phyloP scores from a whole-genome alignment of 2,797 vertebrate genomes.

The Pseudochirops corinnae region DNA sequence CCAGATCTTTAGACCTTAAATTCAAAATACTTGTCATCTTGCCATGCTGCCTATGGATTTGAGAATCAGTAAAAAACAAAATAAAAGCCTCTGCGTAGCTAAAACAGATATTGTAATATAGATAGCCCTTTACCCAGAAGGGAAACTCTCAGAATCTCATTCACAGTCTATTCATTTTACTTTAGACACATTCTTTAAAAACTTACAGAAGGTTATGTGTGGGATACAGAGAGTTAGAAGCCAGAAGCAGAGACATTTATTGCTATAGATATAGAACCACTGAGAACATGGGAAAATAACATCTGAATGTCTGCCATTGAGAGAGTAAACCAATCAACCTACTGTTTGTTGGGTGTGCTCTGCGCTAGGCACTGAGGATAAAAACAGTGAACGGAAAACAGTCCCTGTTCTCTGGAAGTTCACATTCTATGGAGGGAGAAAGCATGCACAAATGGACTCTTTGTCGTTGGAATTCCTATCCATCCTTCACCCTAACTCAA shows the following conservation, averaged over 20 bases:
- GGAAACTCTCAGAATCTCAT: background rate
- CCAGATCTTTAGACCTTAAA: too few species aligned
- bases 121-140: background rate
- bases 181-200: background rate
- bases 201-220: too few species aligned
- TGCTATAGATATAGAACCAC: background rate
- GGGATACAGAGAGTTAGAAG: background rate
- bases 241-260: background rate
- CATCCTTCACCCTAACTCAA: background rate
- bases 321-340: background rate
- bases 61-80: background rate
- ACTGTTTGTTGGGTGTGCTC: background rate
- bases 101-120: background rate
- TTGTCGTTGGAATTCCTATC: background rate
- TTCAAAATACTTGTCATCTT: too few species aligned
- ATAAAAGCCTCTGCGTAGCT: background rate
- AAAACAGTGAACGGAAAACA: background rate
- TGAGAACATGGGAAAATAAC: background rate
- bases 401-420: background rate
- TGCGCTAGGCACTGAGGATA: background rate
- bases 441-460: background rate
- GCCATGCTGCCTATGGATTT: background rate
- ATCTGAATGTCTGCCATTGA: background rate
- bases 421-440: background rate
- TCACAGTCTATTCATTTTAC: background rate